Evolutionary conservation across 2,797 vertebrate genomes (phyloP), one percentile per base, ranked within the genome.

Genomic region (Pangasius djambal): DNA sequence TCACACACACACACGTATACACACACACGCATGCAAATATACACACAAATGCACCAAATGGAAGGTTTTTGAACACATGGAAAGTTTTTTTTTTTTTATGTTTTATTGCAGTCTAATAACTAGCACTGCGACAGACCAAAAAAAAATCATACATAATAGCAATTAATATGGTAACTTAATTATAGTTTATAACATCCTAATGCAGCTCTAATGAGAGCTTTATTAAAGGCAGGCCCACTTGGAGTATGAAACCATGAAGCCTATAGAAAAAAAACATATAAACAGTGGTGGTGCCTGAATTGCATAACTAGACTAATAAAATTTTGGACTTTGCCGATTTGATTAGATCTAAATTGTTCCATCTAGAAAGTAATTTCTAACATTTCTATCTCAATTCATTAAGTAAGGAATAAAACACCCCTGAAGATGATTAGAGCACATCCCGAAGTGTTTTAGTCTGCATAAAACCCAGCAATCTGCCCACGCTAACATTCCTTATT

Each of bases 1-100:
- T n/a, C n/a, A n/a, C 4, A 20, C 40, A n/a, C 67, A 59, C 70
- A 48, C 78, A 83, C 77, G 83, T 40, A 83, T 69, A 88, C 59
- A 78, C 52, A 83, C 48, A 85, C 77, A 70, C n/a, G 25, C 52
- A 22, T 31, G 40, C 10, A 74, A 25, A 75, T 13, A 48, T 3
- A 82, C 67, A 63, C 63, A 83, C 81, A 88, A 72, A 75, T 40
- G 2, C 16, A 28, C 22, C 72, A 48, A 18, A 74, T 12, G 37
- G 25, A 44, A 13, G 61, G 22, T 10, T 63, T 28, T 25, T 57
- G 16, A 57, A 57, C 55, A 57, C 55, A 15, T 57, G 55, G 18
- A 59, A 18, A 6, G 57, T 15, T 55, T 34, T 15, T 55, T 55
- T 16, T 55, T 55, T 55, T 3, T 13, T 50, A 69, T 8, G 69